Base-by-base conservation (phyloP, 2,888 invertebrate species). In the Ramazzottius varieornatus region DNA sequence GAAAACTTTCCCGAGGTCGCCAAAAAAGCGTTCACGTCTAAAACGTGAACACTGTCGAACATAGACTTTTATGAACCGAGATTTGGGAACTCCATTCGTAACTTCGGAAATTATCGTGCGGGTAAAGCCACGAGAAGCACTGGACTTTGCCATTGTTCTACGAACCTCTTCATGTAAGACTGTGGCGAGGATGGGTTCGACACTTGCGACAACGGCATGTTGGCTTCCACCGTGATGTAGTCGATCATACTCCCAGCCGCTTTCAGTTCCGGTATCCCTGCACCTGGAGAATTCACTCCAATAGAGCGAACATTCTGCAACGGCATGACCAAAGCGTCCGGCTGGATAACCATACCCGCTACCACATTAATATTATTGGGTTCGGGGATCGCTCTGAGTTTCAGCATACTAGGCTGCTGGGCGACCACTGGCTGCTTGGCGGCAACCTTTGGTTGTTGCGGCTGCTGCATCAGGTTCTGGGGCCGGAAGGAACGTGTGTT, bases 191-290 rank as follows among this genome's bases (percentile, higher is more conserved):
- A 54, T 24, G 8, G 54, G 54, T 54, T 16, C 54, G 54, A 13
- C 54, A 29, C 54, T 24, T 54, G 54, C 54, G 54, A 4, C 20
- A 54, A 4, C 13, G 13, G 13, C 13, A 13, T 29, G 29, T 54
- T 54, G 29, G 54, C 54, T n/a, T 54, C 54, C 54, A 54, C 54
- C 54, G 54, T 54, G 4, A 54, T 29, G 29, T 54, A 54, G 29
- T 54, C 24, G 4, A 54, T 24, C n/a, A n/a, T n/a, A 8, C 16
- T 16, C 8, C 54, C 54, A 29, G 54, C 54, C 8, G n/a, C 54
- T 16, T 4, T 54, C 54, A 29, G 4, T 54, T 24, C 54, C 54
- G 29, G 8, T 24, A 4, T 24, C 20, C 4, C 29, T 4, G 54
- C 54, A 4, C 4, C 54, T 4, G 20, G 20, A 40, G 8, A 8